These are phyloP conservation scores for Galago senegalensis DNA, from an alignment of 2,797 vertebrate species.

Conservation along the genomic window DNA sequence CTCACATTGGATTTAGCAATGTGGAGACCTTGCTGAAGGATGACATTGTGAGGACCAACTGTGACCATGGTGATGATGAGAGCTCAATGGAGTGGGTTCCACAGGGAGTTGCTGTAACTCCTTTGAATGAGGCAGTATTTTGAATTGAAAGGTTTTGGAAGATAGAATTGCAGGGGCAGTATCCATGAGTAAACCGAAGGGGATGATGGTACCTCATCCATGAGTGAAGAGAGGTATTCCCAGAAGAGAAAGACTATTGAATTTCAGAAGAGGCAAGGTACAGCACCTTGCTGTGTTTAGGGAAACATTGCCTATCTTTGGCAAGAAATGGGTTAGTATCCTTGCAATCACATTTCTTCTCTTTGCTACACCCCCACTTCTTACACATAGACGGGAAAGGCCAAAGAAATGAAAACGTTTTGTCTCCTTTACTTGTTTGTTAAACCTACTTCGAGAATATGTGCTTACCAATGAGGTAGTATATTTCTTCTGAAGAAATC, in stretches of 20 bases:
- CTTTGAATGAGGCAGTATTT: background rate
- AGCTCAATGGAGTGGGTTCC: background rate
- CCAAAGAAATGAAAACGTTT: background rate
- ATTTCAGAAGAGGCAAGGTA: background rate
- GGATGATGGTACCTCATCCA: background rate
- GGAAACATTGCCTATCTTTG: background rate
- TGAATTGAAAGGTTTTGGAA: background rate
- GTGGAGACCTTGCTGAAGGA: background rate
- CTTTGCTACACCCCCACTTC: rapidly evolving
- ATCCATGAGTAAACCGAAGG: background rate
- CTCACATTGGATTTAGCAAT: background rate
- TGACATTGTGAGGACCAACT: background rate
- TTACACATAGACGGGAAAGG: background rate
- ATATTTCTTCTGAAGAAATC: background rate
- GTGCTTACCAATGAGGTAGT: background rate
- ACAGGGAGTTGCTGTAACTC: background rate
- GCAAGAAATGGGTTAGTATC: background rate
- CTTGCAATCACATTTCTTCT: background rate
- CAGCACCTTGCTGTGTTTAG: background rate
- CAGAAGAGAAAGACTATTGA: background rate
- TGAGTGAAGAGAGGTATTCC: background rate
- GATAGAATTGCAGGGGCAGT: background rate
- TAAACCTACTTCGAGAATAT: background rate
- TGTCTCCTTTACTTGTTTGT: background rate
- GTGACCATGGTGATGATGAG: background rate